Evolutionary conservation across 35 echinoderm and acorn worm genomes (phyloP).

Genomic region (Lytechinus variegatus): DNA sequence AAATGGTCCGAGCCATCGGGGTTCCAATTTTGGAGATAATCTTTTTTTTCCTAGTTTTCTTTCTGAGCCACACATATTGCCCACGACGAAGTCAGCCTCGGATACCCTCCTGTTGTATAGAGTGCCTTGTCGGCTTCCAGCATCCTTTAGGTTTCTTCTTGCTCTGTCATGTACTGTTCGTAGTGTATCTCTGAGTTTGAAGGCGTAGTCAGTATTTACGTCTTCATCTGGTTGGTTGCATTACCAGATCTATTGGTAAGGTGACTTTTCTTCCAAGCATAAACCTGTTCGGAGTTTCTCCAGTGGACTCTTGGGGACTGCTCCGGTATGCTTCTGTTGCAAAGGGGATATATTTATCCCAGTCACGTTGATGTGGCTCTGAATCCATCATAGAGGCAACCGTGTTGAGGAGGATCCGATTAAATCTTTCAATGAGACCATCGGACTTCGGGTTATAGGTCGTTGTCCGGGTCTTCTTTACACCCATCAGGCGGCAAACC

Average conservation of each 20-base stretch:
- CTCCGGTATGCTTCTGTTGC: constrained; percentile 66
- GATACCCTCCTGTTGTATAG: not conserved
- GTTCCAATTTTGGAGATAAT: not conserved
- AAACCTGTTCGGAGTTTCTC: constrained; percentile 71
- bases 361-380: constrained; percentile 50
- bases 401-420: constrained; percentile 3
- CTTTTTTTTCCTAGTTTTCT: constrained; percentile 42
- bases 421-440: not conserved
- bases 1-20: constrained; percentile 49
- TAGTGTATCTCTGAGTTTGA: no score
- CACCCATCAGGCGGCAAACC: not conserved
- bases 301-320: constrained; percentile 65
- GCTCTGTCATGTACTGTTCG: no score
- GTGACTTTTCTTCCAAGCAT: constrained; percentile 55
- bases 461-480: not conserved
- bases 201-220: no score
- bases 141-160: no score
- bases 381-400: constrained; percentile 24
- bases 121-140: no score
- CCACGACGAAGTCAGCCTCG: not conserved
- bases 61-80: constrained; percentile 58
- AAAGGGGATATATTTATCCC: constrained; percentile 58
- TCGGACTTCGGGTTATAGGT: not conserved
- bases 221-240: not conserved
- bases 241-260: constrained; percentile 53